A percentile compares a stretch with the other conserved stretches of the same genome.
These are phyloP conservation scores for Amniataba percoides DNA, from an alignment of 2,797 vertebrate genomes.

Conservation along the genomic window DNA sequence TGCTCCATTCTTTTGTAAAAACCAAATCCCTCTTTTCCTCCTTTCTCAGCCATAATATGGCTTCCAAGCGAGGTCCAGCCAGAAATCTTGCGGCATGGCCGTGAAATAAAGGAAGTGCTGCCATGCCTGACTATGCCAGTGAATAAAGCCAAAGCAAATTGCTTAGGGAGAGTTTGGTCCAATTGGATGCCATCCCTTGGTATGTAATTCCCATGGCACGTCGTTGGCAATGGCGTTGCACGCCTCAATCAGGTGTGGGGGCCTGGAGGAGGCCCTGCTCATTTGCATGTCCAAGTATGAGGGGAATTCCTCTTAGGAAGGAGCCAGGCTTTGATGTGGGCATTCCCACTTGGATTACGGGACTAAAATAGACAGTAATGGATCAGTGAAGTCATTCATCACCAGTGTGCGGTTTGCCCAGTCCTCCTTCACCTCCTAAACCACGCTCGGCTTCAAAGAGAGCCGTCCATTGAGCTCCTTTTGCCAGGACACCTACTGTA, in stretches of 20 bases:
- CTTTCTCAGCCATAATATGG: conserved; percentile 76
- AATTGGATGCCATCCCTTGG: conserved; percentile 86
- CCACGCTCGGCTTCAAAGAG: conserved; percentile 75
- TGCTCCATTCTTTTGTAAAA: conserved; percentile 80
- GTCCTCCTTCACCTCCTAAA: conserved; percentile 82
- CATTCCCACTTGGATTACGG: conserved; percentile 84
- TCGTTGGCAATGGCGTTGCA: conserved; percentile 82
- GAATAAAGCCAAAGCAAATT: conserved; percentile 86
- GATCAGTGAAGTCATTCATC: conserved; percentile 85
- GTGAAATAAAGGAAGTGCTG: conserved; percentile 81
- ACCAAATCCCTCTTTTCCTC: conserved; percentile 80
- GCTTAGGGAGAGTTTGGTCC: conserved; percentile 86
- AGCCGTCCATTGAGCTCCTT: conserved; percentile 63
- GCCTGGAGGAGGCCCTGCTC: conserved; percentile 79
- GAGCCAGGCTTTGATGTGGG: conserved; percentile 84
- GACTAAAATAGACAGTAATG: conserved; percentile 85
- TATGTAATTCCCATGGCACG: conserved; percentile 85
- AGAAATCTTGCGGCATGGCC: conserved; percentile 82
- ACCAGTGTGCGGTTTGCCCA: conserved; percentile 69
- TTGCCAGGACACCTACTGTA: conserved; percentile 50
- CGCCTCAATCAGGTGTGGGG: conserved; percentile 86
- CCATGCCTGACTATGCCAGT: conserved; percentile 83
- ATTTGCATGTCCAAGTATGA: conserved; percentile 87
- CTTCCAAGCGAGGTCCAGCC: conserved; percentile 85
- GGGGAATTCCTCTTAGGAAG: conserved; percentile 83